These are phyloP conservation scores for Neelides sp. DNA, from an alignment of 1,140 invertebrate species.

Conservation along the genomic window DNA sequence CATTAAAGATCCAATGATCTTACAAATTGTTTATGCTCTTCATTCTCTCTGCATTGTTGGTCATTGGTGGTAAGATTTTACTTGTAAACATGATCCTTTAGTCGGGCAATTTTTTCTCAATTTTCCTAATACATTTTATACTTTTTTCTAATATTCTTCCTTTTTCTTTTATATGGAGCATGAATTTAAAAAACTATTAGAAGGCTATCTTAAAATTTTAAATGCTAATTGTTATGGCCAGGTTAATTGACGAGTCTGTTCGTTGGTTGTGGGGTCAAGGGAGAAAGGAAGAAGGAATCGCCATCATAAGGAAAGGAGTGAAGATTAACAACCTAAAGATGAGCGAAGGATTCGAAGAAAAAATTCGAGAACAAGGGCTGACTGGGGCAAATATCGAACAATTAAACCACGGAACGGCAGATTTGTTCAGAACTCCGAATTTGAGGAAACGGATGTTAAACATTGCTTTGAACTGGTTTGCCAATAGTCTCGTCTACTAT, in stretches of 20 bases:
- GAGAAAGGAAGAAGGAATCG: constrained; percentile 51
- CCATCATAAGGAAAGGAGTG: constrained; percentile 56
- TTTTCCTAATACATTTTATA: neutral
- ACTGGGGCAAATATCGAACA: neutral
- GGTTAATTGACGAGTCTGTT: constrained; percentile 70
- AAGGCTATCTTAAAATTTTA: too few species aligned
- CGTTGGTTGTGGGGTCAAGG: constrained; percentile 72
- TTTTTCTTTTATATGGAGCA: neutral
- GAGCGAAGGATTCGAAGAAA: constrained; percentile 37
- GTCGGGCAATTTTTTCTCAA: neutral
- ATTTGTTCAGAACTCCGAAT: constrained; percentile 65
- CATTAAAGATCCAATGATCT: constrained; percentile 54
- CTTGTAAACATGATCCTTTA: neutral
- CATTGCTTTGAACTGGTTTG: constrained; percentile 73
- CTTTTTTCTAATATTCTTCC: neutral
- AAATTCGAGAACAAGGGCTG: constrained; percentile 2
- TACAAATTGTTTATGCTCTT: constrained; percentile 67
- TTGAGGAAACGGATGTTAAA: constrained; percentile 65
- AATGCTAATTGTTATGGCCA: constrained; percentile 30
- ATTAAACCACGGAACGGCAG: constrained; percentile 35
- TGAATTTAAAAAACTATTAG: neutral
- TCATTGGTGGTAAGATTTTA: constrained; percentile 53
- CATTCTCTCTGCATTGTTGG: constrained; percentile 57
- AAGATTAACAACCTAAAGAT: too few species aligned
- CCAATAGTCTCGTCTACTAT: constrained; percentile 58